phyloP scores from a whole-genome alignment of 2,113 vertebrate species.

The Bos indicus region DNA sequence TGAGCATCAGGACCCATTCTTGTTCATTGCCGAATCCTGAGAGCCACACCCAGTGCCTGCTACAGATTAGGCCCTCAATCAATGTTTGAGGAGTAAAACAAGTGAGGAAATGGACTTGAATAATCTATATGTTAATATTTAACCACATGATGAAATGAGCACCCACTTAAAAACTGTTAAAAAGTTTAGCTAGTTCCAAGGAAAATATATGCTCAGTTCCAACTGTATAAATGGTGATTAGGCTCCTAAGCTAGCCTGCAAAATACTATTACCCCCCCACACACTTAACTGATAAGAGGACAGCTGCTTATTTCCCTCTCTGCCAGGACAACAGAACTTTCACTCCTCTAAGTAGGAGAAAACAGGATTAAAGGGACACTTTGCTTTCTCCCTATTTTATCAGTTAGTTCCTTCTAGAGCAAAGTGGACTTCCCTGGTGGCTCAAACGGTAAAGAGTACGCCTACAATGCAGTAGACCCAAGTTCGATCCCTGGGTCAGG shows the following conservation, averaged over 20 bases:
- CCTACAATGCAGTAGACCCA: background rate
- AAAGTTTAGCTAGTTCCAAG: background rate
- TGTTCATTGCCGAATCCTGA: background rate
- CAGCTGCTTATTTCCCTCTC: background rate
- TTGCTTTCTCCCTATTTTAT: background rate
- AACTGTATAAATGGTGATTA: background rate
- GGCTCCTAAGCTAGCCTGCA: background rate
- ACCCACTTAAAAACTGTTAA: background rate
- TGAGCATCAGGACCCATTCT: background rate
- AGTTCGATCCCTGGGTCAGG: background rate
- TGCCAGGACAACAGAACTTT: background rate
- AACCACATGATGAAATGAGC: constrained; percentile 1
- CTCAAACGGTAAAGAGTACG: background rate
- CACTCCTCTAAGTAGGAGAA: background rate
- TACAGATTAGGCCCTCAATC: background rate
- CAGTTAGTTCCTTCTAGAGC: background rate
- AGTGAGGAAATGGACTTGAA: background rate
- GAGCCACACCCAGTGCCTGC: background rate
- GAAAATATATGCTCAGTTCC: background rate
- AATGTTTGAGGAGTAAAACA: background rate
- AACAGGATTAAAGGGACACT: background rate
- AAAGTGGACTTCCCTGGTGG: background rate
- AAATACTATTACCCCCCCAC: background rate
- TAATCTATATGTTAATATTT: background rate
- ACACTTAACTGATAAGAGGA: background rate